These are phyloP conservation scores for Dolichopus griseipennis DNA, from an alignment of 2,888 invertebrate genomes.

Conservation along the genomic window DNA sequence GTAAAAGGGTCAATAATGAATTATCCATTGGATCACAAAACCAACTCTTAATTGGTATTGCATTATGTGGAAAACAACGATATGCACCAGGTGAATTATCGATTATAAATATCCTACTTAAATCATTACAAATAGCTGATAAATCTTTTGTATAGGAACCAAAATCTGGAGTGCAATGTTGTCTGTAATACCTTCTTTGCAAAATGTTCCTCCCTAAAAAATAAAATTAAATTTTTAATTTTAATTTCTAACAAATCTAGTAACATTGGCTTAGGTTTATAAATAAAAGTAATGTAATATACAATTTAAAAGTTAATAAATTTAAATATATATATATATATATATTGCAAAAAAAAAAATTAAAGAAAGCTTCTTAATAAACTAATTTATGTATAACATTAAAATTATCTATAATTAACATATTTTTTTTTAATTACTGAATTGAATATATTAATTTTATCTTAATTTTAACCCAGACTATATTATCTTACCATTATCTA, in stretches of 20 bases:
- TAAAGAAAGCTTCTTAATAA: too few species aligned
- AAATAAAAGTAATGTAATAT: too few species aligned
- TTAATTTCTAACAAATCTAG: too few species aligned
- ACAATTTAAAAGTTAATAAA: too few species aligned
- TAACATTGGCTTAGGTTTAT: too few species aligned
- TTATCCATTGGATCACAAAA: constrained; percentile 93
- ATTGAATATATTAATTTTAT: too few species aligned
- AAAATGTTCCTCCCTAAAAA: constrained; percentile 62
- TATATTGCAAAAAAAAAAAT: too few species aligned
- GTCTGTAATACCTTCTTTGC: constrained; percentile 76
- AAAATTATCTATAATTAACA: too few species aligned
- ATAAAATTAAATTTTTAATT: constrained; percentile 13
- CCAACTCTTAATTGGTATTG: constrained; percentile 97
- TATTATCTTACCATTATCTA: constrained; percentile 62
- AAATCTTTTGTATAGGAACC: constrained; percentile 95
- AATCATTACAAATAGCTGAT: constrained; percentile 84
- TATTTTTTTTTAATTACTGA: too few species aligned
- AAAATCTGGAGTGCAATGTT: constrained; percentile 90
- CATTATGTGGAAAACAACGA: constrained; percentile 93
- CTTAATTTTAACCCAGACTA: too few species aligned
- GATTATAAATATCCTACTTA: constrained; percentile 82
- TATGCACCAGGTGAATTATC: constrained; percentile 97
- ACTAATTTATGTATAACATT: too few species aligned
- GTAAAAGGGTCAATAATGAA: constrained; percentile 84
- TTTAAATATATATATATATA: too few species aligned